phyloP scores from a whole-genome alignment of 2,113 vertebrate genomes.

The Hippocampus barbouri region DNA sequence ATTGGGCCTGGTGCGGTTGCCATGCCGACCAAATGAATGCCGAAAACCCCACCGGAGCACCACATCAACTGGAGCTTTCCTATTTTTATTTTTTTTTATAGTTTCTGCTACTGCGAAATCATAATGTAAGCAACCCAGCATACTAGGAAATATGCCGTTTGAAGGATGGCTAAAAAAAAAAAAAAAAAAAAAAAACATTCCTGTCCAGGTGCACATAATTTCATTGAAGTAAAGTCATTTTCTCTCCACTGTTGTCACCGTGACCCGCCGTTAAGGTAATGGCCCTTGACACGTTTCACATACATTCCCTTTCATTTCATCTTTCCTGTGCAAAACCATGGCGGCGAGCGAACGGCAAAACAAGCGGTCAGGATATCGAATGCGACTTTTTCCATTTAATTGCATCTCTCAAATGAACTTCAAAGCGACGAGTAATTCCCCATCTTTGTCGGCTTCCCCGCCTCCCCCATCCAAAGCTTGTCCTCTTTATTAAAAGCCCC shows the following conservation, averaged over 20 bases:
- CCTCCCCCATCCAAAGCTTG: constrained; percentile 45
- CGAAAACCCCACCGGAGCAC: not conserved
- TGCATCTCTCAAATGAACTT: constrained; percentile 61
- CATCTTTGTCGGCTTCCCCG: constrained; percentile 39
- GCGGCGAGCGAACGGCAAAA: not conserved
- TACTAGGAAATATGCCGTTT: not conserved
- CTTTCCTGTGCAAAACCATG: constrained; percentile 16
- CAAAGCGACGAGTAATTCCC: constrained; percentile 59
- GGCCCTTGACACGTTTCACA: constrained; percentile 53
- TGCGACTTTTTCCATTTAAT: constrained; percentile 44
- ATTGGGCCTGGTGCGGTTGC: not conserved
- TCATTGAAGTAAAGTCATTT: constrained; percentile 56
- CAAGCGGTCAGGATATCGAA: constrained; percentile 32
- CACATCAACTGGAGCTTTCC: no score
- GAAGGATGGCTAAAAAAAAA: not conserved
- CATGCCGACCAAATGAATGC: not conserved
- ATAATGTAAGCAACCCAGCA: not conserved
- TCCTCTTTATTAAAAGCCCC: constrained; percentile 60
- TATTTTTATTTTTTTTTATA: not conserved
- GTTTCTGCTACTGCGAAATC: not conserved
- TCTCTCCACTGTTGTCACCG: constrained; percentile 29
- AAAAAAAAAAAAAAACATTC: not conserved
- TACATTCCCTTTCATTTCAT: constrained; percentile 12
- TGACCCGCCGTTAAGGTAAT: constrained; percentile 60
- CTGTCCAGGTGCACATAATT: constrained; percentile 17